Evolutionary conservation across 2,888 invertebrate species (phyloP), one percentile per base, ranked within the genome.

Genomic region (Therioaphis trifolii): DNA sequence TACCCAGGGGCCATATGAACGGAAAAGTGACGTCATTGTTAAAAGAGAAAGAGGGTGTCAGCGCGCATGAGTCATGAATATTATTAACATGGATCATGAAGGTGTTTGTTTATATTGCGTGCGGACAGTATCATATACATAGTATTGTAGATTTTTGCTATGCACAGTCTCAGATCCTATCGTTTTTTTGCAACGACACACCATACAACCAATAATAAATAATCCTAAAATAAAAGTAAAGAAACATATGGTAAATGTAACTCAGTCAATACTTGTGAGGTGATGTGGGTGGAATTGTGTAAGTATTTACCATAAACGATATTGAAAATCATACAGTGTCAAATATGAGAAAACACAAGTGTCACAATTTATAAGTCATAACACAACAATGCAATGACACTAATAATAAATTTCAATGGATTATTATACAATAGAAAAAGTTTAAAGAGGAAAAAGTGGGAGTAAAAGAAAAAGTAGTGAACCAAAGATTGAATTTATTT

Each of bases 1-100:
- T 78, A 78, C 68, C 82, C 82, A 63, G 74, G 74, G 72, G 82
- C 82, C 82, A 82, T 82, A 55, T 55, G 78, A 69, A 82, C 82
- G 72, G 63, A 29, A 49, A 82, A 74, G 35, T 82, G 82, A 82
- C 82, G 82, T 82, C 82, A 82, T 63, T 52, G 72, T 72, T 78
- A 69, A 69, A 58, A 72, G 82, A 52, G 74, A 74, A 82, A 82
- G 74, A 74, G 82, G 82, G 74, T 82, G 82, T 82, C 35, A 24
- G 18, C 52, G n/a, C 24, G 63, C n/a, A 78, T 78, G 78, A 78
- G 68, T 78, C 78, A 78, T 55, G 78, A 78, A 78, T 78, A 78
- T 55, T 55, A 78, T 55, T 69, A 78, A 27, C 40, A 78, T 55
- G 78, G 78, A 78, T 78, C 78, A 82, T 71, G 52, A 72, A 82